Evolutionary conservation across 1,140 invertebrate species (phyloP), one percentile per base, ranked within the genome.

Genomic region (Battus philenor): DNA sequence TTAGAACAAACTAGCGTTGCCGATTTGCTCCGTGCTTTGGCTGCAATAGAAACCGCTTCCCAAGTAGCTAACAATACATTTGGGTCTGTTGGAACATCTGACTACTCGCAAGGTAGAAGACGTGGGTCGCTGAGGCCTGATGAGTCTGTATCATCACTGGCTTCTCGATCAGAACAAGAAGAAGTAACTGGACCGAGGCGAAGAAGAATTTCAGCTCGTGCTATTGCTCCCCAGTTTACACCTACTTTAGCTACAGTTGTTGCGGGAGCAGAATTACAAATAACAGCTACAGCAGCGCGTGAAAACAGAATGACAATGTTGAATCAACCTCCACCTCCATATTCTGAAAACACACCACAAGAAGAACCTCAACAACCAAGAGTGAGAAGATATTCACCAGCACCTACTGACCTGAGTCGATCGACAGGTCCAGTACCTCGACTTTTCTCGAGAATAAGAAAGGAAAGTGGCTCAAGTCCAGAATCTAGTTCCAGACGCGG

Each of bases 1-100:
- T 74, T 93, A 27, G 93, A 94, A 80, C 90, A 93, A 58, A 94
- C 93, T 0, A 93, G 91, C 10, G 77, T 94, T 6, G 92, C 92
- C 1, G 93, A 94, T 75, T 88, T 94, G 11, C 82, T 94, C 8
- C 81, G 92, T 18, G 91, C 92, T 0, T 64, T 94, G 8, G 90
- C 91, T 13, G 88, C 90, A 22, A 72, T 92, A 20, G 81, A 85
- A 44, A 78, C 79, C 3, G 71, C 68, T 31, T 43, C 47, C 12
- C 52, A 52, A 45, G 33, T 41, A 18, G 17, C 45, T 15, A 39
- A 44, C 9, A 22, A 39, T 16, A 34, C 24, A 7, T 29, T 41
- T 17, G 38, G 26, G 6, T 9, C 38, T 9, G 10, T 2, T 16
- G 13, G 13, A 5, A 12, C 8, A 17, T 29, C 26, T 11, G 24